These are phyloP conservation scores for Eulemur rubriventer DNA, from an alignment of 2,797 vertebrate species.

Conservation along the genomic window DNA sequence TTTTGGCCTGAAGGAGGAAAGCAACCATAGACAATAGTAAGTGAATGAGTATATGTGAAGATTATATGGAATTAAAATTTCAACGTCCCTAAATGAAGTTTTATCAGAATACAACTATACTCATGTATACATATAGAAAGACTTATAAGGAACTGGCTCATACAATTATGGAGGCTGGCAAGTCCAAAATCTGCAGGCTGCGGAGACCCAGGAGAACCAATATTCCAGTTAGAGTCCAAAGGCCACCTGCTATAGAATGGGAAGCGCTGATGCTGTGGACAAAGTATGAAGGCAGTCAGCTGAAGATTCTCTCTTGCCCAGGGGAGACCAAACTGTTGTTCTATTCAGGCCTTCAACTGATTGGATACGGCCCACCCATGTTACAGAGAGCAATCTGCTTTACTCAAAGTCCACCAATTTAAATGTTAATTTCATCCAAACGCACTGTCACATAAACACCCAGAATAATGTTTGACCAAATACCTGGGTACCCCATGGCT, in stretches of 20 bases:
- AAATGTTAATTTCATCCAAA: neutral
- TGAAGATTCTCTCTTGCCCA: neutral
- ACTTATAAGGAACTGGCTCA: neutral
- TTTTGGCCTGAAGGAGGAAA: neutral
- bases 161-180: neutral
- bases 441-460: neutral
- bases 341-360: neutral
- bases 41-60: neutral
- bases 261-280: neutral
- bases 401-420: neutral
- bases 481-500: neutral
- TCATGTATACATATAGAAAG: neutral
- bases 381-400: neutral
- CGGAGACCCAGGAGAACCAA: neutral
- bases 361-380: neutral
- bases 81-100: neutral
- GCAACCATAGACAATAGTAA: neutral
- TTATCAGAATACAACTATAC: neutral
- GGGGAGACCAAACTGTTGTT: neutral
- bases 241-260: neutral
- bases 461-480: neutral
- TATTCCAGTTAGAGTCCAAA: neutral
- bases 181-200: neutral
- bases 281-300: neutral
- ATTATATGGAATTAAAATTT: neutral